Conservation (phyloP, 2,888 invertebrate species). For the Shargacucullia verbasci region DNA sequence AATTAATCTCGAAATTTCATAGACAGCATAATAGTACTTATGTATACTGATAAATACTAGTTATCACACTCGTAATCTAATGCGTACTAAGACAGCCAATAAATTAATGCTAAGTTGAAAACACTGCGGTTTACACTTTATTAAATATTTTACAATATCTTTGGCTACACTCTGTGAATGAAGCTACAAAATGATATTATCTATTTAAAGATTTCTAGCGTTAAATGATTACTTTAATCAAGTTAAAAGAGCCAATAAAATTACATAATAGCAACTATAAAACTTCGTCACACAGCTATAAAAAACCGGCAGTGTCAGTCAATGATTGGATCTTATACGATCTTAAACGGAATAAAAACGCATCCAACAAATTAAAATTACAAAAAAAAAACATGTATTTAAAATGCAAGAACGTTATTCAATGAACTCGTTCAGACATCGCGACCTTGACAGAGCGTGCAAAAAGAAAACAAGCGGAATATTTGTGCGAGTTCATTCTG, state of each 20-base stretch:
- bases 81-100: slow-evolving; percentile 21
- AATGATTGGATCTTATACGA: slow-evolving; percentile 18
- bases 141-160: slow-evolving; percentile 38
- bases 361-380: slow-evolving; percentile 37
- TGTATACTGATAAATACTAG: slow-evolving; percentile 26
- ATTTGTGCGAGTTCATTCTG: slow-evolving; percentile 56
- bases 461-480: slow-evolving; percentile 69
- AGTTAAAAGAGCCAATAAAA: slow-evolving; percentile 29
- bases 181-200: slow-evolving; percentile 27
- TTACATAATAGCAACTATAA: slow-evolving; percentile 34
- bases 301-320: slow-evolving; percentile 17
- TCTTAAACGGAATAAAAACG: slow-evolving; percentile 34
- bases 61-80: slow-evolving; percentile 32
- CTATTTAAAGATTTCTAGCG: slow-evolving; percentile 23
- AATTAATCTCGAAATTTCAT: slow-evolving; percentile 30
- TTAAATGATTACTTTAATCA: slow-evolving; percentile 23
- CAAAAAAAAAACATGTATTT: slow-evolving; percentile 50
- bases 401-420: slow-evolving; percentile 66
- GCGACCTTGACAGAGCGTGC: slow-evolving; percentile 72
- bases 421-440: slow-evolving; percentile 71
- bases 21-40: slow-evolving; percentile 3
- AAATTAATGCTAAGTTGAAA: slow-evolving; percentile 21
- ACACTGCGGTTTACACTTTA: slow-evolving; percentile 20
- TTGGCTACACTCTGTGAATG: slow-evolving; percentile 41
- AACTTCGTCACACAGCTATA: slow-evolving; percentile 25